Evolutionary conservation across 2,888 invertebrate species (phyloP), one percentile per base, ranked within the genome.

Genomic region (Smittia sp.): DNA sequence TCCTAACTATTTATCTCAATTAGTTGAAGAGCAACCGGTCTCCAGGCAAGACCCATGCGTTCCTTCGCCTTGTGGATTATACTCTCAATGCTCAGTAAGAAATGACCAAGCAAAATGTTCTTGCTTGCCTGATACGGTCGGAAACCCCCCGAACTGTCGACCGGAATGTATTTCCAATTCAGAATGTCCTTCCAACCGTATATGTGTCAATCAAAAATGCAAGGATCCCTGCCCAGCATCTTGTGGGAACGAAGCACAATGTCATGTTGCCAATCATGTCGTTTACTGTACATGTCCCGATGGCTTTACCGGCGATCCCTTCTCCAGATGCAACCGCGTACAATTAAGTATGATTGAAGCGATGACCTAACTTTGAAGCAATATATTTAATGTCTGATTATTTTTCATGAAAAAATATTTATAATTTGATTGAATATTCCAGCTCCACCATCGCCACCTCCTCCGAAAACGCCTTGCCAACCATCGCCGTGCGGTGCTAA

Each of bases 151-250:
- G 15, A 89, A 88, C 77, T 91, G 91, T 79, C 84, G 88, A 72
- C 90, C 90, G 1, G 90, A 90, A 81, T 91, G 91, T 80, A 86
- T 86, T 0, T 88, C 89, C 65, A 89, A 89, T 78, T 85, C 89
- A 77, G 91, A 91, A 79, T 92, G 92, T 80, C 84, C 87, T 1
- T 87, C 88, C 75, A 86, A 89, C 77, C 83, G 85, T 78, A 90
- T 91, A 7, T 92, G 92, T 78, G 86, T 90, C n/a, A 86, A 87
- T 78, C 86, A 88, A 80, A 90, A 86, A 80, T 91, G 91, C 79
- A 83, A 85, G 46, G 90, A 91, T 80, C 90, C 90, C 6, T 91
- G 91, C 76, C 87, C 88, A 1, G 90, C 90, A 4, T 88, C 89
- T 65, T 91, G 91, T 78, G 90, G 91, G 46, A 80, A 84, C 76